These are phyloP conservation scores for Epistrophe grossulariae DNA, from an alignment of 2,888 invertebrate genomes.

Conservation along the genomic window DNA sequence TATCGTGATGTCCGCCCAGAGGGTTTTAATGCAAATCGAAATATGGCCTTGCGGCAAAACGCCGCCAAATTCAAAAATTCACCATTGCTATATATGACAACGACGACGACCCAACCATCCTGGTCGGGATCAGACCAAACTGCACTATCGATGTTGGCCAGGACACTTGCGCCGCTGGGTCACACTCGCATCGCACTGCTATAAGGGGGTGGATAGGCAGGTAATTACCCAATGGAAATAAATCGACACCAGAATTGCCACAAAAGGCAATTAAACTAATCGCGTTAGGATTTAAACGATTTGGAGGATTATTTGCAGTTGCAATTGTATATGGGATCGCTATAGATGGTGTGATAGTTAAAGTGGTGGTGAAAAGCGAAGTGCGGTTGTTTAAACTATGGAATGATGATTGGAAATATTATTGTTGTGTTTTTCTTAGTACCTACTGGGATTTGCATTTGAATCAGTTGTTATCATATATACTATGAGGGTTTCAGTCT, in stretches of 20 bases:
- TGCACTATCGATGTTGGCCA: slow-evolving; percentile 68
- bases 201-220: slow-evolving; percentile 60
- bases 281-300: slow-evolving; percentile 82
- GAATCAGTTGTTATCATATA: slow-evolving; percentile 56
- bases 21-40: slow-evolving; percentile 75
- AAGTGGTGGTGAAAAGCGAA: slow-evolving; percentile 54
- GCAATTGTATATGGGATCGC: slow-evolving; percentile 60
- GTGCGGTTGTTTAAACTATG: slow-evolving; percentile 9
- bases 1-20: slow-evolving; percentile 41
- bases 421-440: slow-evolving; percentile 1
- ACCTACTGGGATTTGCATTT: slow-evolving; percentile 60
- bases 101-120: slow-evolving; percentile 7
- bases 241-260: slow-evolving; percentile 78
- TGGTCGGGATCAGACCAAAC: slow-evolving; percentile 35
- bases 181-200: slow-evolving; percentile 47
- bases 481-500: not conserved
- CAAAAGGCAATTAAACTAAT: slow-evolving; percentile 84
- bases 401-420: slow-evolving; percentile 7
- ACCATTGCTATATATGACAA: slow-evolving; percentile 10
- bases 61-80: slow-evolving; percentile 71
- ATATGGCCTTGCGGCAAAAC: slow-evolving; percentile 75
- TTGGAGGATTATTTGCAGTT: slow-evolving; percentile 76
- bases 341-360: slow-evolving; percentile 26
- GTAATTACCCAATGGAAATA: slow-evolving; percentile 77
- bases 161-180: slow-evolving; percentile 56